Evolutionary conservation across 2,888 invertebrate genomes (phyloP).

Genomic region (Melangyna quadrimaculata): DNA sequence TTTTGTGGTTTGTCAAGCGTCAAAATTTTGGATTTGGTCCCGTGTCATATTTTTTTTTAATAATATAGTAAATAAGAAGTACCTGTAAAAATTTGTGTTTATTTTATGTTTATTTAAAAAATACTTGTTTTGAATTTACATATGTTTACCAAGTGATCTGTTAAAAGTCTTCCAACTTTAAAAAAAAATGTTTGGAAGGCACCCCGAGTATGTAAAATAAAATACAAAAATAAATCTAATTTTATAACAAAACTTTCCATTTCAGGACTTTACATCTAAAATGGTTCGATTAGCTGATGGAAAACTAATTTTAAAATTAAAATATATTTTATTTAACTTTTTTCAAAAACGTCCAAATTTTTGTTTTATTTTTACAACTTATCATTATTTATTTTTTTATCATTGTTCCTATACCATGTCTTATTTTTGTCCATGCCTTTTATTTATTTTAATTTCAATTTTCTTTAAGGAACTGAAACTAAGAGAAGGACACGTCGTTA

Average conservation of each 20-base stretch:
- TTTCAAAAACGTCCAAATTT: neutral
- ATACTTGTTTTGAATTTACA: no score
- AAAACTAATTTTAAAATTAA: neutral
- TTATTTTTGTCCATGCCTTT: neutral
- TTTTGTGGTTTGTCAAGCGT: neutral
- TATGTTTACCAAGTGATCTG: neutral
- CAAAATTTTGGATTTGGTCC: neutral
- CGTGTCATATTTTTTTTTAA: neutral
- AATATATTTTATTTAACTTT: slow-evolving; percentile 6
- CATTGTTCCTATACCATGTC: neutral
- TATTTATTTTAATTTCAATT: neutral
- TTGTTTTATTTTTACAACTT: slow-evolving; percentile 5
- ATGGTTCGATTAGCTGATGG: neutral
- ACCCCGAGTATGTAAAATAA: neutral
- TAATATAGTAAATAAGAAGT: neutral
- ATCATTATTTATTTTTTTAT: neutral
- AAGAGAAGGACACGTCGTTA: neutral
- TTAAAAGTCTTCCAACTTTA: neutral
- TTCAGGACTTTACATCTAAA: neutral
- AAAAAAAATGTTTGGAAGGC: neutral
- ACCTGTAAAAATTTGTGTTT: neutral
- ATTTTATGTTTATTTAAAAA: no score
- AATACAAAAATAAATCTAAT: neutral
- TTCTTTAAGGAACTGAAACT: neutral
- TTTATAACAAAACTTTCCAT: neutral